Evolutionary conservation across 1,140 invertebrate species (phyloP), one percentile per base, ranked within the genome.

Genomic region (Fopius arisanus): DNA sequence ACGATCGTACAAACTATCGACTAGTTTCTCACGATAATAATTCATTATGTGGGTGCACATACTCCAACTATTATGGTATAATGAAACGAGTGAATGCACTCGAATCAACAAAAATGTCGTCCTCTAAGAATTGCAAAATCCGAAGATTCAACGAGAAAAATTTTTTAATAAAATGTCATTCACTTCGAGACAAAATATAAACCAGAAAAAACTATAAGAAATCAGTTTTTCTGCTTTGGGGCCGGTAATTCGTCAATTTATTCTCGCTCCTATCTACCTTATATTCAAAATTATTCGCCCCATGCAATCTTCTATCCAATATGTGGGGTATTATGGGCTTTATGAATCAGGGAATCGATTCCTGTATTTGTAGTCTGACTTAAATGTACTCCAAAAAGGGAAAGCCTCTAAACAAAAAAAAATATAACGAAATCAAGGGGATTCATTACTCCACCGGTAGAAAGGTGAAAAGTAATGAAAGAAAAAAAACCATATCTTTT

Each of bases 21-120:
- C 54, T 59, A 59, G 54, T 59, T 59, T 21, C 14, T 59, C 14
- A 59, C 19, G 54, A 59, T 59, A 59, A 59, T 14, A 59, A 59
- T 59, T 59, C 23, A 9, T 7, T 12, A 26, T 21, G 10, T 26
- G 7, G 10, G 23, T 59, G 23, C 23, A 14, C 54, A 59, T 28
- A n/a, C 1, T 59, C 2, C 19, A 23, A 4, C 19, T 59, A 14
- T 28, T 26, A 26, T 59, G 2, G 12, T 59, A 1, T 12, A 59
- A 26, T 3, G 21, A 21, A 28, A 23, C 21, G 19, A 59, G 43
- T 1, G 16, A 48, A 48, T 37, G 33, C 33, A 37, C 2, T 10
- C 9, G 12, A 37, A 2, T 31, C 33, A 37, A 51, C 43, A 51
- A 51, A 51, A 51, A 51, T 51, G n/a, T 51, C 3, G 4, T 19